A percentile compares a stretch with the other conserved stretches of the same genome.
Evolutionary conservation across 2,888 invertebrate species (phyloP).

Genomic region (Empis stercorea): DNA sequence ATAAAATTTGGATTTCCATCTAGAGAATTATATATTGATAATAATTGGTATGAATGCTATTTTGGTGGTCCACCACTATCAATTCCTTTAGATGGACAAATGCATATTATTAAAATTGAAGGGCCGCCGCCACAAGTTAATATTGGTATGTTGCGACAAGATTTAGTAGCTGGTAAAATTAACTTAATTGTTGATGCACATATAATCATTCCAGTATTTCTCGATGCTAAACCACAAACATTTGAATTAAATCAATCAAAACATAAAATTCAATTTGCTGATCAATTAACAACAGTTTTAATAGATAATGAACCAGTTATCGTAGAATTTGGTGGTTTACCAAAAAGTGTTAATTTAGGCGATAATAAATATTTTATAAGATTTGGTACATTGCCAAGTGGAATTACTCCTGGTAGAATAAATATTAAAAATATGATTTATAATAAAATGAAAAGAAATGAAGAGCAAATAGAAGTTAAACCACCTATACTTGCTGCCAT

Average conservation of each 20-base stretch:
- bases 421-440: constrained; percentile 64
- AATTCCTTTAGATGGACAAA: constrained; percentile 64
- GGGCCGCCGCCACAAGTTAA: constrained; percentile 91
- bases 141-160: constrained; percentile 69
- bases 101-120: constrained; percentile 67
- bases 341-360: constrained; percentile 62
- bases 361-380: constrained; percentile 67
- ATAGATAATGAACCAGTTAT: constrained; percentile 66
- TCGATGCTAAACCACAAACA: constrained; percentile 73
- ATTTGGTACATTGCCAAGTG: constrained; percentile 64
- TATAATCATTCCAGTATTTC: constrained; percentile 63
- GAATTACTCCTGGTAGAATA: constrained; percentile 56
- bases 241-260: constrained; percentile 59
- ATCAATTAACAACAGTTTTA: constrained; percentile 59
- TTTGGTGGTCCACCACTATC: constrained; percentile 80
- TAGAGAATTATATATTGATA: constrained; percentile 80
- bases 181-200: constrained; percentile 72
- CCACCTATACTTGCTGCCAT: background rate
- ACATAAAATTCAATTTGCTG: constrained; percentile 67
- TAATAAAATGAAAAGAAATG: constrained; percentile 20
- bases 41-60: constrained; percentile 78
- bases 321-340: constrained; percentile 73
- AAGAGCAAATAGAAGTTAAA: no score
- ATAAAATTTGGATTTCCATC: constrained; percentile 87
- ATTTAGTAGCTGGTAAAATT: constrained; percentile 74